A percentile compares a stretch with the other conserved stretches of the same genome.
Conservation (phyloP, 23 tunicate genomes). For the Botrylloides violaceus region DNA sequence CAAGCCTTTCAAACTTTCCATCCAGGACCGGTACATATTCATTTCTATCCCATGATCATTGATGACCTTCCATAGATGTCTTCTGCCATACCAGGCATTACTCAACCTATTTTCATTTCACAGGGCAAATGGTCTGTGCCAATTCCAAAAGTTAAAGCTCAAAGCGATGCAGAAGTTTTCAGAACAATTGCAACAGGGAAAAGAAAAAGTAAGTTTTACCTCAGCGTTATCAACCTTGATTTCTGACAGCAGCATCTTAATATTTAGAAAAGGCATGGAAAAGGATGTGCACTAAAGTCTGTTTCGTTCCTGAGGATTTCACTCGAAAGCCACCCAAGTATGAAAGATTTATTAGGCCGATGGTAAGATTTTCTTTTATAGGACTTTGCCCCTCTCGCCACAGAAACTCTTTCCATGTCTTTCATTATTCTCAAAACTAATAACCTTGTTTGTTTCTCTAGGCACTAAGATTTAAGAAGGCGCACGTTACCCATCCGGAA, state of each 20-base stretch:
- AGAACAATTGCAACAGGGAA: constrained; percentile 86
- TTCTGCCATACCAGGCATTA: too few relatives aligned
- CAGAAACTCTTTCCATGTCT: too few relatives aligned
- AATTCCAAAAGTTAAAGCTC: constrained; percentile 86
- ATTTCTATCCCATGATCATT: too few relatives aligned
- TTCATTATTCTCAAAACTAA: neutral
- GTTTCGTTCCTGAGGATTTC: constrained; percentile 84
- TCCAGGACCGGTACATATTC: too few relatives aligned
- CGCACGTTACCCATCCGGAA: constrained; percentile 97
- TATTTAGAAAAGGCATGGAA: constrained; percentile 91
- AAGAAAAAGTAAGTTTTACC: constrained; percentile 50
- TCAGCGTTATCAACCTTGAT: neutral
- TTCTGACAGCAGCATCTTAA: neutral
- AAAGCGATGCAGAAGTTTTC: constrained; percentile 95
- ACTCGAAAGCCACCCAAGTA: constrained; percentile 93
- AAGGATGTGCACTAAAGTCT: constrained; percentile 81
- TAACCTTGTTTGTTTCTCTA: constrained; percentile 3
- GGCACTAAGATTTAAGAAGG: constrained; percentile 91
- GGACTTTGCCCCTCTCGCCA: too few relatives aligned
- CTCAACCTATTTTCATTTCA: neutral
- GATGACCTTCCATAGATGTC: too few relatives aligned
- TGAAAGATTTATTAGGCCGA: constrained; percentile 91
- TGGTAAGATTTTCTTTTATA: constrained; percentile 34
- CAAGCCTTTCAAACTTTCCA: too few relatives aligned
- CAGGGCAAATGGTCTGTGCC: constrained; percentile 95